Evolutionary conservation across 35 echinoderm and acorn worm species (phyloP), one percentile per base, ranked within the genome.

Genomic region (Patiria miniata): DNA sequence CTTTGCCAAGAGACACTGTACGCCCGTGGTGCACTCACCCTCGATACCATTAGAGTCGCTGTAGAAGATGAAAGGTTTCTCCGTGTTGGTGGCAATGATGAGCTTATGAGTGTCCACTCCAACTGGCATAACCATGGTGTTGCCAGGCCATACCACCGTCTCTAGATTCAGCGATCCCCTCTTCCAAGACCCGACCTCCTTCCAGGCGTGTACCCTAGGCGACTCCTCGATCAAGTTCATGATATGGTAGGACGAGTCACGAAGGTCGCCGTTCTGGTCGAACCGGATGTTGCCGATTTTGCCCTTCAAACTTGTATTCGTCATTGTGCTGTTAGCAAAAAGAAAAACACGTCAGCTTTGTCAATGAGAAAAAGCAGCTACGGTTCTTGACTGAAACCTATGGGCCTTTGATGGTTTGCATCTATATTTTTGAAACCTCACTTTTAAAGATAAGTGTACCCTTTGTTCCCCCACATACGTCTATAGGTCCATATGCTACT

Each of bases 61-160:
- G 79, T 55, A 82, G 52, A 84, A 90, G 38, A 90, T 84, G 77
- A 90, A 90, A 52, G 88, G 88, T 18, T 90, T 90, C 76, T 90
- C 88, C 38, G 61, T 81, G 77, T 90, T 90, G n/a, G 81, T 56
- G 2, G 65, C 88, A 19, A 90, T 81, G 17, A 90, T 69, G 37
- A 90, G 83, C 52, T 83, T 84, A 5, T 84, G 56, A 21, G 88
- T 90, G 52, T 90, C 80, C 5, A 90, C 50, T 8, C 88, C 88
- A 79, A 83, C 40, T 78, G 88, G 88, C 61, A 83, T 73, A 19
- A 84, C 57, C 29, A 57, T 32, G 0, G 61, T 90, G 73, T 90
- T 83, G 5, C 88, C 88, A n/a, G 88, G 88, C 88, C 88, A 90
- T 12, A 83, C 68, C 21, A 90, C 50, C 0, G 80, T 78, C 34